phyloP scores from a whole-genome alignment of 2,888 invertebrate genomes.

The Ophion costatus region DNA sequence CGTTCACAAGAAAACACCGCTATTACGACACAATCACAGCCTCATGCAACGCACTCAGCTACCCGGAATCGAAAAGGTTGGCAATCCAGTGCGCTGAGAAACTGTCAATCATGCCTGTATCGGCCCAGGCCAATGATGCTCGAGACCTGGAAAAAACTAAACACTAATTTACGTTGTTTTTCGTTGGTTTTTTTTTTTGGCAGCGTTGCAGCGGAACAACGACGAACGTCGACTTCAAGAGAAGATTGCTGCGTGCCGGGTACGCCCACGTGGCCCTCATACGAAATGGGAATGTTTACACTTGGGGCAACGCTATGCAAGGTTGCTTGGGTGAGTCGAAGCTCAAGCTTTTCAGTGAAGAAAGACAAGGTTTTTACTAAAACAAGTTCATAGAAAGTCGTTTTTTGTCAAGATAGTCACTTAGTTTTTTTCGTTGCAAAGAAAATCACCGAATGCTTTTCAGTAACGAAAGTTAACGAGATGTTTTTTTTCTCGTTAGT shows the following conservation, averaged over 20 bases:
- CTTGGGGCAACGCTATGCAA: slow-evolving; percentile 86
- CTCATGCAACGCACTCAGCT: slow-evolving; percentile 76
- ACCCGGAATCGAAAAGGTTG: slow-evolving; percentile 75
- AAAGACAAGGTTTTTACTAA: too few species aligned
- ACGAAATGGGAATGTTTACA: slow-evolving; percentile 86
- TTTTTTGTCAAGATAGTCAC: too few species aligned
- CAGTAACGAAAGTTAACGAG: too few species aligned
- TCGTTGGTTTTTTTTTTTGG: slow-evolving; percentile 22
- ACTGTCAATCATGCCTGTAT: not conserved
- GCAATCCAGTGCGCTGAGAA: not conserved
- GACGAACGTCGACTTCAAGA: slow-evolving; percentile 80
- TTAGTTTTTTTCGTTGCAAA: too few species aligned
- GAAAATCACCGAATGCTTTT: too few species aligned
- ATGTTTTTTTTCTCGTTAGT: too few species aligned
- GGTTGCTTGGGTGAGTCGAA: slow-evolving; percentile 85
- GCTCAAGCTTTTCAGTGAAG: not conserved
- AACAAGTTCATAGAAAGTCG: too few species aligned
- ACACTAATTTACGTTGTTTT: not conserved
- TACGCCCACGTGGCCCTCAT: slow-evolving; percentile 87
- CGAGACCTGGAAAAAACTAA: slow-evolving; percentile 1
- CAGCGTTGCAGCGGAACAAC: slow-evolving; percentile 59
- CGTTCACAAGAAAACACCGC: slow-evolving; percentile 79
- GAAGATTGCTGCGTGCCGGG: slow-evolving; percentile 85
- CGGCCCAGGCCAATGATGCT: not conserved
- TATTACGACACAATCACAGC: slow-evolving; percentile 73